Evolutionary conservation across 2,797 vertebrate genomes (phyloP), one percentile per base, ranked within the genome.

Genomic region (Poecile montanus): DNA sequence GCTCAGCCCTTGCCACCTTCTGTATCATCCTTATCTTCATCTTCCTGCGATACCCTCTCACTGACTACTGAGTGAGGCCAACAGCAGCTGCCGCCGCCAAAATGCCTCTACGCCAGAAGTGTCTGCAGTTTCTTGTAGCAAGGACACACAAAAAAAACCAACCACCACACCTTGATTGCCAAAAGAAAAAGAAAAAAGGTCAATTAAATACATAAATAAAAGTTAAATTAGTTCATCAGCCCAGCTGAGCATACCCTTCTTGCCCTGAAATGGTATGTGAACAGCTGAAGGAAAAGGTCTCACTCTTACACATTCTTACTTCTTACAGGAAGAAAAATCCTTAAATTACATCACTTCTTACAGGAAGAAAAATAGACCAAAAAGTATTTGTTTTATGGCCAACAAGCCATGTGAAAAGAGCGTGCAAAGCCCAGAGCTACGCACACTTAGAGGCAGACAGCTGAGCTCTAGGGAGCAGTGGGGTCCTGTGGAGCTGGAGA

Each of bases 1-100:
- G 98, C 96, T 98, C 98, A 3, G 98, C 98, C 10, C 97, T 98
- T 72, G 98, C 98, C 4, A 98, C 98, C 21, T 98, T 98, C 96
- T 98, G 98, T 79, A 97, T 98, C 94, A 94, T 98, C 82, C 97
- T 98, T 2, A 94, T 98, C 81, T 98, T 98, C 94, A 97, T 98
- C 79, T 98, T 98, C 96, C 96, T 98, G 96, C 96, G 98, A 93
- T 98, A 98, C 79, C 98, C 98, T 7, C 98, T 98, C 89, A 96
- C 97, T 53, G 97, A 98, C 96, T 98, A 98, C 95, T 98, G 97
- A 94, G 66, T 27, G 80, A 95, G 94, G 96, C 89, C 95, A 93
- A 91, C 79, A 92, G 78, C 93, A 91, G 80, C 54, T 3, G 84
- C 89, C 3, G 25, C 85, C 65, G 92, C 94, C 96, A 73, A 94